Evolutionary conservation across 2,888 invertebrate genomes (phyloP), one percentile per base, ranked within the genome.

Genomic region (Drosophila macrothrix): DNA sequence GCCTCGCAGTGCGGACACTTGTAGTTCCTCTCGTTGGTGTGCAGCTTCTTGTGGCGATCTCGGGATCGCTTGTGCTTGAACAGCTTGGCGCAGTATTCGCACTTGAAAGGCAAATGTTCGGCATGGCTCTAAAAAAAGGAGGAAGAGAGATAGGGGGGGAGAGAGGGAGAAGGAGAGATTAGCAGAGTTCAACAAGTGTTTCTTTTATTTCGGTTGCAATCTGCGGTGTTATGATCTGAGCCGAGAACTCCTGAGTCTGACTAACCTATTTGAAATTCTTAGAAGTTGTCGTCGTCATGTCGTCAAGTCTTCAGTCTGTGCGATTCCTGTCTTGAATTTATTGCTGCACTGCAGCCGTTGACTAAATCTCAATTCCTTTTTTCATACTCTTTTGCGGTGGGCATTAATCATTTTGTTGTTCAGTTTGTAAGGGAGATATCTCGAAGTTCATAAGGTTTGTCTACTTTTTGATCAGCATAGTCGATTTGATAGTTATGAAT

Each of bases 1-100:
- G 98, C 96, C 90, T 97, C 97, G 94, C 98, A 98, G 92, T 97
- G 97, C 16, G 96, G 95, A 93, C 98, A 98, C 92, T 97, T 96
- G 94, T 98, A 98, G 93, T 97, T 97, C 92, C 97, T 95, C 93
- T 98, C 97, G 14, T 97, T 98, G 1, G 97, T 98, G 94, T 98
- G 98, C 72, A 98, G 95, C 93, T 98, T 98, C 88, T 98, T 96
- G 94, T 99, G 99, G 29, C 99, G 95, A 94, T 99, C 98, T 65
- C 98, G 95, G 78, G 98, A 98, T 39, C 98, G 95, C 93, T 98
- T 98, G 94, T 98, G 98, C 93, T 98, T 98, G 95, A 99, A 99
- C 80, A 97, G 94, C 76, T 98, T 95, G 71, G 97, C 96, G 94
- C 99, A 99, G 94, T 97, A 97, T 86, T 96, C 96, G 94, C 99